Evolutionary conservation across 64 coral and sea anemone species (phyloP), one percentile per base, ranked within the genome.

Genomic region (Anthopleura sola): DNA sequence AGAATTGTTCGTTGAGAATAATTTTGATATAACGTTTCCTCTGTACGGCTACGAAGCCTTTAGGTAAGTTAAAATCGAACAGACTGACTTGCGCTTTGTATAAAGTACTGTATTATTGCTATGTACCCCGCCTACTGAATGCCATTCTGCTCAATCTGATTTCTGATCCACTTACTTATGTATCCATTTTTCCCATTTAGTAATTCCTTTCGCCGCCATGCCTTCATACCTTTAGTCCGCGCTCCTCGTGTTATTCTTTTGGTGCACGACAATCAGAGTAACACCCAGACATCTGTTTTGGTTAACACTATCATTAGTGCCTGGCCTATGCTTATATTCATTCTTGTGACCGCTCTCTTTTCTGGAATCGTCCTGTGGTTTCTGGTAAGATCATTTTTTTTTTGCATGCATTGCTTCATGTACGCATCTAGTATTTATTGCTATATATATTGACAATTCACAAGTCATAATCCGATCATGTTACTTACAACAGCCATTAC

Each of bases 291-390:
- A 32, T 79, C 92, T 78, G 82, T 94, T 26, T 75, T 98, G 49
- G 81, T 91, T 11, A 60, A 86, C 15, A 94, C 96, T 0, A 98
- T 98, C 60, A 26, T 98, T 28, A 94, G 88, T 55, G 92, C 89
- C 14, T 98, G 92, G 92, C 96, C 96, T 16, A 92, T 98, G 84
- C 89, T 98, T 83, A 76, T 98, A 20, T 98, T 98, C 23, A 94
- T 98, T 77, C 56, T 98, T 6, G 88, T 98, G 3, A 85, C 92
- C 13, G 96, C 96, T 2, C 68, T 87, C 1, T 76, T 91, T 2
- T 94, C 96, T n/a, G 96, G 96, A 19, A 98, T 98, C 75, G 87
- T 98, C 18, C 80, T 98, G 76, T 98, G 96, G 96, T 98, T 94
- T 51, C 78, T 98, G 83, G 96, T 98, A 87, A 94, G 96, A 87